A percentile compares a stretch with the other conserved stretches of the same genome.
phyloP scores from a whole-genome alignment of 1,140 invertebrate species.

The Drosophila sucinea region DNA sequence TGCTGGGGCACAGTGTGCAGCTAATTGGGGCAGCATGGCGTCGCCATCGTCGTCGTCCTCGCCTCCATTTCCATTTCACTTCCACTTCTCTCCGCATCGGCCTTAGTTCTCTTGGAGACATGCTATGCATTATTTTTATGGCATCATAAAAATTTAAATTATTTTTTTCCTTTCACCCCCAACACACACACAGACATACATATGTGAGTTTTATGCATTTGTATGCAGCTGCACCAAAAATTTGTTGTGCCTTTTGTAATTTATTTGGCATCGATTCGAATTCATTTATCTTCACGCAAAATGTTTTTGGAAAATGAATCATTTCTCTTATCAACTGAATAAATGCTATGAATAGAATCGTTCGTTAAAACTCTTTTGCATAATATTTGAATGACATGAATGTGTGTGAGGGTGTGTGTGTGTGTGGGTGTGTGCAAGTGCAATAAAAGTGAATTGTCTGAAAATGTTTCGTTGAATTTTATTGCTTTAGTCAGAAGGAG shows the following conservation, averaged over 20 bases:
- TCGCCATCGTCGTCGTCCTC: slow-evolving; percentile 32
- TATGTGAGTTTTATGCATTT: slow-evolving; percentile 32
- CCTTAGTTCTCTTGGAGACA: slow-evolving; percentile 32
- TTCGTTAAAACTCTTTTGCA: background rate
- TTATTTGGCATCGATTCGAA: slow-evolving; percentile 40
- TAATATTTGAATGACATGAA: slow-evolving; percentile 1
- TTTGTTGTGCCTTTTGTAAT: slow-evolving; percentile 14
- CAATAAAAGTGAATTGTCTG: slow-evolving; percentile 71
- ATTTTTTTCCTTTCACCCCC: slow-evolving; percentile 56
- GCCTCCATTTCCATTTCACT: background rate
- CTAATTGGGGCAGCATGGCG: slow-evolving; percentile 71
- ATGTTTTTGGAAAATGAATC: background rate
- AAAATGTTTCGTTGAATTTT: slow-evolving; percentile 57
- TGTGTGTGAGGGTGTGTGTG: slow-evolving; percentile 18
- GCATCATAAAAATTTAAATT: slow-evolving; percentile 78
- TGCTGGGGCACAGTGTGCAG: slow-evolving; percentile 58
- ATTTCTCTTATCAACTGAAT: background rate
- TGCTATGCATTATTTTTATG: slow-evolving; percentile 75
- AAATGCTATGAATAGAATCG: background rate
- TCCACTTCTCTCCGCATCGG: background rate
- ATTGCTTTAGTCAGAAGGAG: slow-evolving; percentile 12
- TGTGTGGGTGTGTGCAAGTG: slow-evolving; percentile 24
- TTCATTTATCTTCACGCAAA: slow-evolving; percentile 37
- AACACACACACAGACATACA: slow-evolving; percentile 31
- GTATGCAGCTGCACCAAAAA: slow-evolving; percentile 47